Base-by-base conservation (phyloP, 2,797 vertebrate genomes). In the Onychomys torridus region DNA sequence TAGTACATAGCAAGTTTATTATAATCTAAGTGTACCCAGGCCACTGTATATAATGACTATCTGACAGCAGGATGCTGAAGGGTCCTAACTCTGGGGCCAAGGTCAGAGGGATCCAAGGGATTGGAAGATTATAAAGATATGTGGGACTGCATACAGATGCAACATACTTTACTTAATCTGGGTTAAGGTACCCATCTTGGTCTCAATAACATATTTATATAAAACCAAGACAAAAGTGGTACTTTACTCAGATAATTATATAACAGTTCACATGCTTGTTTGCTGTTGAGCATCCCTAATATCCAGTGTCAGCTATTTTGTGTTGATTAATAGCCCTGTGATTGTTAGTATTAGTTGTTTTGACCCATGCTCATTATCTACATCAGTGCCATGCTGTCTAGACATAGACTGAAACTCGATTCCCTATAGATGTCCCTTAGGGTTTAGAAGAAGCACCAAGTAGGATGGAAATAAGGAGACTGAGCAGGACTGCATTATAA, bases 401-500 rank as follows among this genome's bases (percentile, higher is more conserved):
- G 14, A 46, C 3, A 77, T 32, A 32, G 27, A 77, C 4, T 76
- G 40, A 43, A 43, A 27, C 25, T 76, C 40, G 16, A 13, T 43
- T 76, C 43, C 23, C 23, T 76, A 76, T 27, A 75, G 40, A 76
- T 5, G 16, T 52, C 57, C 11, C 85, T 6, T 4, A 32, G 32
- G 63, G 19, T 81, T 82, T 85, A 73, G 73, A 85, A 52, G 34
- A 63, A 92, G 23, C 57, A 89, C 49, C 88, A 94, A 91, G 37
- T 34, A 57, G 69, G 43, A 59, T 76, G n/a, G 43, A 94, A 90
- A 86, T 93, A 91, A 95, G 49, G 57, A 86, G 43, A 27, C 8
- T 61, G 82, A 91, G 91, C 57, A 97, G 52, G 67, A 73, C 90
- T 89, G 34, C 86, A 86, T 96, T 95, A 79, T 89, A 92, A 92